Conservation (phyloP, 2,888 invertebrate genomes). For the Caenorhabditis sinica region DNA sequence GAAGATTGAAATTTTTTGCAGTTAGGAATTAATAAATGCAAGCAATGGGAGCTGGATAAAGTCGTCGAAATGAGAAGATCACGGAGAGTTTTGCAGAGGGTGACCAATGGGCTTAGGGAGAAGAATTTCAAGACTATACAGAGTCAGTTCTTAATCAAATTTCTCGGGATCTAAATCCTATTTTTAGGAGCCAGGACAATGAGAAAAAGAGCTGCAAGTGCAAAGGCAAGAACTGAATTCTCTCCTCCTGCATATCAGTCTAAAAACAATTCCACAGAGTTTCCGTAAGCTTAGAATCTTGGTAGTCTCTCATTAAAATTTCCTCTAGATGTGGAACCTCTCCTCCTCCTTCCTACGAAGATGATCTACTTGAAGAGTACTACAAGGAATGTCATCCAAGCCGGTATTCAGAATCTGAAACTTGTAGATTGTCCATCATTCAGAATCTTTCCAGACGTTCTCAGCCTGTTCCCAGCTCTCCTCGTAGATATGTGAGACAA, state of each 20-base stretch:
- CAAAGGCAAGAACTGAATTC: conserved; percentile 63
- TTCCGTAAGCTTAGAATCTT: conserved; percentile 55
- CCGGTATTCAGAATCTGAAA: conserved; percentile 43
- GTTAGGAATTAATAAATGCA: conserved; percentile 83
- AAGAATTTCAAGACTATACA: conserved; percentile 83
- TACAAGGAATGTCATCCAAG: conserved; percentile 81
- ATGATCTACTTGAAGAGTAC: conserved; percentile 82
- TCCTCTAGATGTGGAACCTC: conserved; percentile 78
- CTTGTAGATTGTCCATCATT: not conserved
- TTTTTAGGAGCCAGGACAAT: conserved; percentile 80
- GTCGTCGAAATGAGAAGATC: conserved; percentile 83
- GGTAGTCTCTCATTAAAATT: not conserved
- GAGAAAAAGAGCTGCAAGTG: conserved; percentile 76
- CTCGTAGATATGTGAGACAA: conserved; percentile 44
- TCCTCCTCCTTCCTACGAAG: conserved; percentile 83
- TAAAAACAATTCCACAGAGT: conserved; percentile 62
- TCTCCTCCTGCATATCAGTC: conserved; percentile 76
- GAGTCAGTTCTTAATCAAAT: conserved; percentile 67
- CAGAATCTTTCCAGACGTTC: conserved; percentile 50
- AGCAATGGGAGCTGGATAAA: conserved; percentile 84
- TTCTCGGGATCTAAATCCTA: not conserved
- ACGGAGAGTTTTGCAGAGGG: conserved; percentile 81
- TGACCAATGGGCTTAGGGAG: conserved; percentile 82
- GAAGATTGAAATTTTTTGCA: conserved; percentile 19
- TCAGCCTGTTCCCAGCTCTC: conserved; percentile 60